Evolutionary conservation across 1,140 invertebrate genomes (phyloP), one percentile per base, ranked within the genome.

Genomic region (Aphelinus atriplicis): DNA sequence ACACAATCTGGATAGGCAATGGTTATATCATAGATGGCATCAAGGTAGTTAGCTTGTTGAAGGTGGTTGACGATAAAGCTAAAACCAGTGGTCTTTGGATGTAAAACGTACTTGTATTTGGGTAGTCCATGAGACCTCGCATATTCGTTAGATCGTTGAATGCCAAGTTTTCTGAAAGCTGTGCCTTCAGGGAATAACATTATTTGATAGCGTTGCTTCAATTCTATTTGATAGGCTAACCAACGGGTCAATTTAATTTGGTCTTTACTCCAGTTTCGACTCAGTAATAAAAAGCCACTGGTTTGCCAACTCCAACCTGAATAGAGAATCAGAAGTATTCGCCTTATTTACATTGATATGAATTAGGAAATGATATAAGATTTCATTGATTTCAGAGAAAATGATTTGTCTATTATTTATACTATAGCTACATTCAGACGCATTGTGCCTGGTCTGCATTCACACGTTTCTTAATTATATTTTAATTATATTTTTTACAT

Each of bases 51-150:
- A 5, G 42, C 5, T 42, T 61, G 7, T 42, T 61, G 58, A 4
- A 7, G 26, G 26, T 42, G 42, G 7, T n/a, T 7, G 4, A 42
- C 58, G 58, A 61, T 42, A 26, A 9, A n/a, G 26, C 7, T 42
- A 42, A 61, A 61, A n/a, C 58, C 58, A 42, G 58, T 61, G 7
- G 7, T 61, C 26, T 42, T 61, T 42, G 58, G 58, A 61, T 61
- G 58, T 7, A 61, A n/a, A 6, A 42, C 26, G 26, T 42, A 26
- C 7, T 42, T 4, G 42, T 61, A 61, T 4, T 9, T 7, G 4
- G 7, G 7, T 4, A 10, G 26, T 10, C 58, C 58, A 42, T 42
- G 7, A 4, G 6, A 4, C 26, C 4, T n/a, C 4, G 58, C 58
- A 42, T 61, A 61, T 5, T 42, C 42, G 58, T 61, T 26, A 4